Evolutionary conservation across 2,797 vertebrate genomes (phyloP).

Genomic region (Microctenopoma stevenorrisi): DNA sequence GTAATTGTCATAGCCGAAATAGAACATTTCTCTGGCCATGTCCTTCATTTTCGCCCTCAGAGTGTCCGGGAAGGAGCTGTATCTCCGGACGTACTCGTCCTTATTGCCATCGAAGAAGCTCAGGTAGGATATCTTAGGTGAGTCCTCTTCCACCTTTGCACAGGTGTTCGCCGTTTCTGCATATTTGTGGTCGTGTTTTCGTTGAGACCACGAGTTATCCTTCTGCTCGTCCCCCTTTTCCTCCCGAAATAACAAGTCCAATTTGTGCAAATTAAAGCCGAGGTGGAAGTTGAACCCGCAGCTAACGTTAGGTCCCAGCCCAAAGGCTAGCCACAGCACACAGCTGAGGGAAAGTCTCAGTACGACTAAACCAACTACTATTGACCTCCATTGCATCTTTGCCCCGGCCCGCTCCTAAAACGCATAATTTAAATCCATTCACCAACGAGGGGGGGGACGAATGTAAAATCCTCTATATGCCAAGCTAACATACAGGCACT

Average conservation of each 20-base stretch:
- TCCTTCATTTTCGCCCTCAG: conserved; percentile 89
- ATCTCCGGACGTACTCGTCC: conserved; percentile 92
- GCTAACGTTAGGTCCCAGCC: conserved; percentile 85
- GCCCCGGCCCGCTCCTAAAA: conserved; percentile 75
- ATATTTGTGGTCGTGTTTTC: conserved; percentile 51
- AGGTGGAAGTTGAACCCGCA: conserved; percentile 88
- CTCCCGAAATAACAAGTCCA: conserved; percentile 77
- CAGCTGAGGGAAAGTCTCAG: conserved; percentile 90
- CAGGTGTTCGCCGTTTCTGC: conserved; percentile 62
- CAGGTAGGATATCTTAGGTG: conserved; percentile 79
- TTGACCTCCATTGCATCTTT: conserved; percentile 96
- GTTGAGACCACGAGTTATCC: conserved; percentile 74
- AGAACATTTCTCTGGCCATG: conserved; percentile 95
- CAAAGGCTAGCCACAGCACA: conserved; percentile 88
- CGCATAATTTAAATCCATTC: conserved; percentile 80
- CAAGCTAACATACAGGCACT: conserved; percentile 25
- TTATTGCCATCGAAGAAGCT: conserved; percentile 81
- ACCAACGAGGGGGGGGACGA: conserved; percentile 27
- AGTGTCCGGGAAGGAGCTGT: conserved; percentile 88
- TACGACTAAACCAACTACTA: conserved; percentile 91
- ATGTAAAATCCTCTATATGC: conserved; percentile 11
- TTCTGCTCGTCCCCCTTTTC: conserved; percentile 39
- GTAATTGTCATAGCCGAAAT: conserved; percentile 97
- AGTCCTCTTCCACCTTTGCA: conserved; percentile 57
- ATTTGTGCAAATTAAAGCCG: conserved; percentile 80